Conservation (phyloP, 2,113 vertebrate species). For the Ammodramus savannarum region DNA sequence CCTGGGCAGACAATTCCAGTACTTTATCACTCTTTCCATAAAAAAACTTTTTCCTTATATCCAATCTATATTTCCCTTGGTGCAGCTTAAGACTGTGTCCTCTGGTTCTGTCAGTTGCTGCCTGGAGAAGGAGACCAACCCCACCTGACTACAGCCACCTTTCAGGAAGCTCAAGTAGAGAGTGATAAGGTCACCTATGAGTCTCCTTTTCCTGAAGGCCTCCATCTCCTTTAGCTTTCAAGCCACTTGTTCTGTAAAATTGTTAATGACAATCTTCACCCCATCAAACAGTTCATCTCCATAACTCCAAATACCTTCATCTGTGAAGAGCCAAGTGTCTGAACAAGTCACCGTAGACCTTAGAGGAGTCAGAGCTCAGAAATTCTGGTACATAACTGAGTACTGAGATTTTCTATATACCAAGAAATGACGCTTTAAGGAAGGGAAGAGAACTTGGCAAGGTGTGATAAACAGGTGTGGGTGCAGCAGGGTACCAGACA, state of each 20-base stretch:
- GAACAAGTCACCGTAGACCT: slow-evolving; percentile 48
- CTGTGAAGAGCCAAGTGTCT: background rate
- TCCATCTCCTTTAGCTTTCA: slow-evolving; percentile 29
- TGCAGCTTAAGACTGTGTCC: background rate
- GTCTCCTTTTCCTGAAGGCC: slow-evolving; percentile 16
- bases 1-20: no score
- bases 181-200: background rate
- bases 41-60: background rate
- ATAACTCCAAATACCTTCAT: slow-evolving; percentile 55
- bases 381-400: background rate
- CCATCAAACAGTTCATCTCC: slow-evolving; percentile 37
- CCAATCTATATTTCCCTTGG: background rate
- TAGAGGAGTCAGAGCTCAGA: slow-evolving; percentile 24
- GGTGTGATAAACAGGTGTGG: background rate
- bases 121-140: no score
- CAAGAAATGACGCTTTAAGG: background rate
- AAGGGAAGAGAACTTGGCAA: slow-evolving; percentile 29
- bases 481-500: background rate
- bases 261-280: slow-evolving; percentile 9
- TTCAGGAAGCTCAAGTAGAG: background rate
- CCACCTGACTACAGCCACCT: background rate
- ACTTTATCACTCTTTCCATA: background rate
- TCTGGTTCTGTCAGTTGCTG: background rate
- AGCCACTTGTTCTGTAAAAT: slow-evolving; percentile 52
- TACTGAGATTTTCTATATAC: slow-evolving; percentile 40